Conservation (phyloP, 1,140 invertebrate species). For the Pseudomyrmex sp. region DNA sequence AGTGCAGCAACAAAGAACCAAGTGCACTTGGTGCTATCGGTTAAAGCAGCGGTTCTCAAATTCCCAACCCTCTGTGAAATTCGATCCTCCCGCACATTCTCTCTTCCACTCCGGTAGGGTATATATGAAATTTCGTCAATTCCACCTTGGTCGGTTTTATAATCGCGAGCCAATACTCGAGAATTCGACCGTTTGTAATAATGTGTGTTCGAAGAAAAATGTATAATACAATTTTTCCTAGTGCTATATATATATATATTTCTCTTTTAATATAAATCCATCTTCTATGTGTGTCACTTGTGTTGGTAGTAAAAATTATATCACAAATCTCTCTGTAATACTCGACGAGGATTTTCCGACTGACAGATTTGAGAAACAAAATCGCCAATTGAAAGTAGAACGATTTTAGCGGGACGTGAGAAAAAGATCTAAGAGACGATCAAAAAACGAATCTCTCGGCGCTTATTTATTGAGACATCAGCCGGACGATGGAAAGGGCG, state of each 20-base stretch:
- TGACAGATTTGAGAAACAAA: background rate
- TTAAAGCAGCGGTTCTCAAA: constrained; percentile 45
- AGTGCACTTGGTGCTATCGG: constrained; percentile 25
- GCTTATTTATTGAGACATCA: constrained; percentile 71
- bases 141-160: background rate
- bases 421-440: background rate
- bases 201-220: background rate
- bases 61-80: background rate
- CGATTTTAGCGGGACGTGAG: background rate
- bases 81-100: background rate
- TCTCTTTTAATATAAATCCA: too few species aligned
- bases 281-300: too few species aligned
- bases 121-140: background rate
- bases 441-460: background rate
- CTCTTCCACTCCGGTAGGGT: too few species aligned
- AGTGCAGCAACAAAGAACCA: constrained; percentile 31
- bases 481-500: constrained; percentile 63
- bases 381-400: constrained; percentile 14
- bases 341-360: background rate
- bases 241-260: too few species aligned
- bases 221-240: background rate
- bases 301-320: too few species aligned
- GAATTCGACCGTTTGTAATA: too few species aligned
- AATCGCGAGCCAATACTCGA: too few species aligned
- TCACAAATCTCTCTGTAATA: too few species aligned